Conservation (phyloP, 2,888 invertebrate species). For the Acronicta psi region DNA sequence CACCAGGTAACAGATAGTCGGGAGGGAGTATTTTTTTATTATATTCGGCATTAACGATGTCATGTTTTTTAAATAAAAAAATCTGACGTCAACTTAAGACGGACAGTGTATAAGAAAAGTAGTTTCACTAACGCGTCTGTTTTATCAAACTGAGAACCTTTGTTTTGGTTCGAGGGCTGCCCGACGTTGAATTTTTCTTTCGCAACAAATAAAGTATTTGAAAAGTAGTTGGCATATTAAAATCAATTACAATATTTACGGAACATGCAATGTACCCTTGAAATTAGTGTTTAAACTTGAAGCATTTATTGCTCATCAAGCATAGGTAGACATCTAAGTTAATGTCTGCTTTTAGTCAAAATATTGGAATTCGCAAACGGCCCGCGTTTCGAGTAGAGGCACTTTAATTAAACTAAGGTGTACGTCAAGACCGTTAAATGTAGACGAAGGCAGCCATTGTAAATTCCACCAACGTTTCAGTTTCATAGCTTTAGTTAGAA, state of each 20-base stretch:
- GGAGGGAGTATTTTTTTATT: too few relatives aligned
- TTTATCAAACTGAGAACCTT: too few relatives aligned
- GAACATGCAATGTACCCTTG: neutral
- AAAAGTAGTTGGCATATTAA: neutral
- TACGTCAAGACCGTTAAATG: slow-evolving; percentile 86
- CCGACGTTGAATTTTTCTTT: too few relatives aligned
- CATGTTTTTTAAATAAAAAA: too few relatives aligned
- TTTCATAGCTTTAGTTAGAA: slow-evolving; percentile 89
- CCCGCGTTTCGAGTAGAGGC: slow-evolving; percentile 64
- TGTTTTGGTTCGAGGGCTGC: too few relatives aligned
- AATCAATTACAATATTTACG: neutral
- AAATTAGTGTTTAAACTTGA: neutral
- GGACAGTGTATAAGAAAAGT: too few relatives aligned
- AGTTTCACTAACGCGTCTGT: too few relatives aligned
- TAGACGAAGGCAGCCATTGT: slow-evolving; percentile 85
- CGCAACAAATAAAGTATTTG: too few relatives aligned
- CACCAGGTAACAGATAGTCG: too few relatives aligned
- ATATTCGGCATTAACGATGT: too few relatives aligned
- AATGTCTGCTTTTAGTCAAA: slow-evolving; percentile 48
- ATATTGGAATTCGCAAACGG: slow-evolving; percentile 51
- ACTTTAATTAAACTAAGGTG: slow-evolving; percentile 87
- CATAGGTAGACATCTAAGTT: slow-evolving; percentile 3
- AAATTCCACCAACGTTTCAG: slow-evolving; percentile 87
- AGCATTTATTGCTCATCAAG: slow-evolving; percentile 3
- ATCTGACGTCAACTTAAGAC: too few relatives aligned